Evolutionary conservation across 2,888 invertebrate genomes (phyloP), one percentile per base, ranked within the genome.

Genomic region (Tipula unca): DNA sequence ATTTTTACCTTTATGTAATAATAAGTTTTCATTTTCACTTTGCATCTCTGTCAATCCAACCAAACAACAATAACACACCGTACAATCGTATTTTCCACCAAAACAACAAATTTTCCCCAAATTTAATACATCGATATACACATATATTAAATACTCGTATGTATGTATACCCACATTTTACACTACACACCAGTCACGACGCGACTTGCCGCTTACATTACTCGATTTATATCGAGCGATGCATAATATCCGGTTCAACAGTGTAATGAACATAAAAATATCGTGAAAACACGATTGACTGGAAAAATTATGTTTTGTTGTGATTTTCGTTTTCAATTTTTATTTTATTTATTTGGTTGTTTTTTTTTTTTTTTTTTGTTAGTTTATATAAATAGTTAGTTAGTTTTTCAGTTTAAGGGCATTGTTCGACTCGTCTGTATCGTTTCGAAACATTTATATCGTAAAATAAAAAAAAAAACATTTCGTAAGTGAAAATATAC

Each of bases 271-370:
- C 36, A 36, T 32, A 36, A 36, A n/a, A 82, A 83, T 83, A 32
- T 83, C 32, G 83, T 83, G 83, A 83, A 83, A 69, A 36, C 29
- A 4, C 83, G 83, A 83, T 83, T 83, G 83, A 83, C 83, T 83
- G 83, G 35, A 14, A 83, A 83, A 83, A 32, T 32, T 35, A 83
- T 83, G 35, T 29, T 83, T 83, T 83, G 83, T 83, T 83, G 83
- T 83, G 83, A 83, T 83, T 83, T 83, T 29, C 17, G 2, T 32
- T 29, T 83, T n/a, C 14, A 25, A 32, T 83, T 83, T 32, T n/a
- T 29, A 3, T 83, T 82, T 82, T 29, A 10, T 3, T 14, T 29
- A 29, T 29, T 29, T 32, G 14, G 35, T 29, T 82, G n/a, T 83
- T 32, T 32, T n/a, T 14, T 32, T n/a, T n/a, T n/a, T n/a, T n/a